These are phyloP conservation scores for Hypotaenidia okinawae DNA, from an alignment of 2,797 vertebrate species.

Conservation along the genomic window DNA sequence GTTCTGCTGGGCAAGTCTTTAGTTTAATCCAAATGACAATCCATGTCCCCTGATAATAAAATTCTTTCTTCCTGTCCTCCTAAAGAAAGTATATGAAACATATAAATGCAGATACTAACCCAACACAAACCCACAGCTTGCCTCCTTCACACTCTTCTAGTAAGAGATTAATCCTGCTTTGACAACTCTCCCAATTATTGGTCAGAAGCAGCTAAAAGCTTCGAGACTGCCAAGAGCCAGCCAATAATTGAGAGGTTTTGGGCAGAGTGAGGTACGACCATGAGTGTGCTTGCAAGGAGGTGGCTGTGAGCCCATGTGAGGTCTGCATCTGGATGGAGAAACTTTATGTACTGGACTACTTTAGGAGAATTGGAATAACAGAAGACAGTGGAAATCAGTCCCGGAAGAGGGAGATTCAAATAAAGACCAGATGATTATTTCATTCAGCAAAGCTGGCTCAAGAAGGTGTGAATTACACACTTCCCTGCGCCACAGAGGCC, in stretches of 20 bases:
- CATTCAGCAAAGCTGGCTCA: slow-evolving; percentile 70
- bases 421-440: slow-evolving; percentile 64
- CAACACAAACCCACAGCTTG: slow-evolving; percentile 46
- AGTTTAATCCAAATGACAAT: slow-evolving; percentile 58
- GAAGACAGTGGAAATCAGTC: slow-evolving; percentile 63
- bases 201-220: slow-evolving; percentile 29
- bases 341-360: slow-evolving; percentile 63
- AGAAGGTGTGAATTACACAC: slow-evolving; percentile 72
- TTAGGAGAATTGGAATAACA: slow-evolving; percentile 69
- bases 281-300: slow-evolving; percentile 33
- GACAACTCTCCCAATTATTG: slow-evolving; percentile 43
- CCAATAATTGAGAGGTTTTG: slow-evolving; percentile 43
- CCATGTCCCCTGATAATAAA: slow-evolving; percentile 48
- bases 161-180: slow-evolving; percentile 11
- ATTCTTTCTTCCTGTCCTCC: slow-evolving; percentile 32
- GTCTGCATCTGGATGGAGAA: slow-evolving; percentile 47
- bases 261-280: slow-evolving; percentile 4
- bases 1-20: slow-evolving; percentile 56
- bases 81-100: slow-evolving; percentile 55
- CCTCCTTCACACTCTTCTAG: slow-evolving; percentile 18
- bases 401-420: slow-evolving; percentile 55
- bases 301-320: slow-evolving; percentile 53
- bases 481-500: slow-evolving; percentile 68
- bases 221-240: slow-evolving; percentile 34
- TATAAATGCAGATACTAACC: slow-evolving; percentile 42